phyloP scores from a whole-genome alignment of 2,888 invertebrate species.

The Meta bourneti region DNA sequence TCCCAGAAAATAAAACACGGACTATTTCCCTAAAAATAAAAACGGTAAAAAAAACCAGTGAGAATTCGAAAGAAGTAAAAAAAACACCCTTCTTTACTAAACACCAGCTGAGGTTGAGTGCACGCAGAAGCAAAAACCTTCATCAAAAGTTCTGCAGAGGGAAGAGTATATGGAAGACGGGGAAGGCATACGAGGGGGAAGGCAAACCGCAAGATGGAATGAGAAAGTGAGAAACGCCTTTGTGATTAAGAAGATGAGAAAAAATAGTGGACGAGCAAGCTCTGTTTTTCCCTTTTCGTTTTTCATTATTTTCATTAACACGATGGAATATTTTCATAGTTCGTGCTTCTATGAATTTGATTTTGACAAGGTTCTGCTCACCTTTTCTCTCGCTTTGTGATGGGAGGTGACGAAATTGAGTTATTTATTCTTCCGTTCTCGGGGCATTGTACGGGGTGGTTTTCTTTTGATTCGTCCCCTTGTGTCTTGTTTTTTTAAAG shows the following conservation, averaged over 20 bases:
- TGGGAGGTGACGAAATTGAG: constrained; percentile 58
- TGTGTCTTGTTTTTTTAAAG: too few species aligned
- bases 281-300: constrained; percentile 28
- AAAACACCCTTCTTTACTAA: constrained; percentile 47
- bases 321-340: constrained; percentile 63
- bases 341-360: constrained; percentile 54
- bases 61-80: constrained; percentile 38
- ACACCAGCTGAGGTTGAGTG: constrained; percentile 67
- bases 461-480: constrained; percentile 40
- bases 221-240: constrained; percentile 48
- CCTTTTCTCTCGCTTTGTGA: constrained; percentile 30
- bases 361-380: constrained; percentile 60
- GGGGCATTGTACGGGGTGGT: constrained; percentile 6
- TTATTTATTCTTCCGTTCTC: constrained; percentile 38
- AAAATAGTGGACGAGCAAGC: constrained; percentile 9
- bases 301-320: constrained; percentile 49
- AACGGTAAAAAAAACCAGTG: constrained; percentile 1
- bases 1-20: constrained; percentile 67
- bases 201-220: constrained; percentile 37
- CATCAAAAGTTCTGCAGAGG: constrained; percentile 57
- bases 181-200: constrained; percentile 6
- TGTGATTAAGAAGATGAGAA: constrained; percentile 56
- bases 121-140: constrained; percentile 67
- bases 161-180: constrained; percentile 4
- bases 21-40: constrained; percentile 57